These are phyloP conservation scores for Schizothorax lantsangensis DNA, from an alignment of 2,797 vertebrate species.

Conservation along the genomic window DNA sequence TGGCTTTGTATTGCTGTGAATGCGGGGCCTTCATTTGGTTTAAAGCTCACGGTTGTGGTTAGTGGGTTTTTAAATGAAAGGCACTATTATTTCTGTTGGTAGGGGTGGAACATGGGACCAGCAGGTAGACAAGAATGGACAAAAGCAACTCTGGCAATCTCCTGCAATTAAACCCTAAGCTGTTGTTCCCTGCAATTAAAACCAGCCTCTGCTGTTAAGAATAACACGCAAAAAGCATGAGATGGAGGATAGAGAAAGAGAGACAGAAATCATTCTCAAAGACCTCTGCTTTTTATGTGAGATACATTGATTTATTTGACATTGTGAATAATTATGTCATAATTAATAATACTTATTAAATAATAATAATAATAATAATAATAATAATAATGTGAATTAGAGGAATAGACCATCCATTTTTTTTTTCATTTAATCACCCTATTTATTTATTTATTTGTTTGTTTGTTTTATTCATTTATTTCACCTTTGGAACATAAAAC, in stretches of 20 bases:
- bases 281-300: neutral
- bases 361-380: neutral
- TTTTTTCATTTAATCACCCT: neutral
- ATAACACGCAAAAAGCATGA: neutral
- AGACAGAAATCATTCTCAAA: neutral
- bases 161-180: slow-evolving; percentile 3
- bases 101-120: slow-evolving; percentile 15
- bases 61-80: slow-evolving; percentile 26
- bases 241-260: neutral
- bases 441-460: no score
- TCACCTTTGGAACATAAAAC: no score
- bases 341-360: neutral
- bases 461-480: no score
- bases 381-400: neutral
- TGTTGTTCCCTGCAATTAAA: slow-evolving; percentile 27
- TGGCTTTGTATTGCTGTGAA: slow-evolving; percentile 27
- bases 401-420: neutral
- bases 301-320: neutral
- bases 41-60: slow-evolving; percentile 29
- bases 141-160: slow-evolving; percentile 23
- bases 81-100: slow-evolving; percentile 25
- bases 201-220: slow-evolving; percentile 6
- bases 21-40: slow-evolving; percentile 18
- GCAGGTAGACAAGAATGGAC: slow-evolving; percentile 39
- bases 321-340: neutral